A percentile compares a stretch with the other conserved stretches of the same genome.
These are phyloP conservation scores for Poecilia latipinna DNA, from an alignment of 2,113 vertebrate genomes.

Conservation along the genomic window DNA sequence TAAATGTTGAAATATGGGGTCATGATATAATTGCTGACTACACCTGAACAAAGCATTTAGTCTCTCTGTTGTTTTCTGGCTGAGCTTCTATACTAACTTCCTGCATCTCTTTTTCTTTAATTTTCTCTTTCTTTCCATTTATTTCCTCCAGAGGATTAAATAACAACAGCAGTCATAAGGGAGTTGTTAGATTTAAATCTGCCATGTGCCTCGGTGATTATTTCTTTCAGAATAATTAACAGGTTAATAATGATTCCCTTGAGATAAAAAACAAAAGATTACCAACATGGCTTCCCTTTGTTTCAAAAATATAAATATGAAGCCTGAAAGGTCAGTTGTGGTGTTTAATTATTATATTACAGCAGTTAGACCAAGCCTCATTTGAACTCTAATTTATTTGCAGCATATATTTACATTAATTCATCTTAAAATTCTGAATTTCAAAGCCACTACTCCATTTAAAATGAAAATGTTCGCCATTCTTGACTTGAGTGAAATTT, in stretches of 20 bases:
- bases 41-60: constrained; percentile 38
- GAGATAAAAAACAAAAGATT: constrained; percentile 9
- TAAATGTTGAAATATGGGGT: constrained; percentile 11
- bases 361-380: not conserved
- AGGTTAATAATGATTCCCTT: constrained; percentile 31
- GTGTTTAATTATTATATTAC: not conserved
- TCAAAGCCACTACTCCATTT: not conserved
- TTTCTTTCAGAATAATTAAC: constrained; percentile 37
- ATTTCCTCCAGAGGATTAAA: constrained; percentile 26
- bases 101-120: not conserved
- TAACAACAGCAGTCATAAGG: constrained; percentile 26
- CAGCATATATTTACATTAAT: not conserved
- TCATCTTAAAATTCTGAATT: not conserved
- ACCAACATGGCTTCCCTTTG: not conserved
- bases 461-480: not conserved
- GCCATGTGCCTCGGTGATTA: constrained; percentile 23
- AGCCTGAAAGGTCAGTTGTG: not conserved
- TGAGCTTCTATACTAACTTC: not conserved
- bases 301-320: not conserved
- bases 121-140: not conserved
- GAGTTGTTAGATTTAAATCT: constrained; percentile 49
- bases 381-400: not conserved
- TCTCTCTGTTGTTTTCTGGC: not conserved
- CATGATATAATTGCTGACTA: constrained; percentile 14
- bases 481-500: not conserved